A percentile compares a stretch with the other conserved stretches of the same genome.
Conservation (phyloP, 2,888 invertebrate species). For the Lucinisca nassula region DNA sequence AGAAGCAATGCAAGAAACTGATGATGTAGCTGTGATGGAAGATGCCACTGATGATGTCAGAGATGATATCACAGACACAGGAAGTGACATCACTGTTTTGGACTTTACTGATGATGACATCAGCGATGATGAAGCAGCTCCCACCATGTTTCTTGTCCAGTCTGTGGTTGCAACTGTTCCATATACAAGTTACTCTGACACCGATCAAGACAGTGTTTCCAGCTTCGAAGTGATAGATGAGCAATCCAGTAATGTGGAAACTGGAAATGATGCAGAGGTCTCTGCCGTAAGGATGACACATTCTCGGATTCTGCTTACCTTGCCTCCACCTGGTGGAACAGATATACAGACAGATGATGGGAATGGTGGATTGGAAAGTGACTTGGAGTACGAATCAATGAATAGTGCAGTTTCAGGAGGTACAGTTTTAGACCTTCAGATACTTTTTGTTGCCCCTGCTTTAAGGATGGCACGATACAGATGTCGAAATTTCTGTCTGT, state of each 20-base stretch:
- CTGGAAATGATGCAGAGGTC: neutral
- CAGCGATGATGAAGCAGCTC: slow-evolving; percentile 41
- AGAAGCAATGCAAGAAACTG: neutral
- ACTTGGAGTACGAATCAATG: slow-evolving; percentile 54
- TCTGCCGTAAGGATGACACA: neutral
- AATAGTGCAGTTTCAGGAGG: slow-evolving; percentile 36
- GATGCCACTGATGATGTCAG: neutral
- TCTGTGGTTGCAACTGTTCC: neutral
- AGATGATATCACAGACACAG: slow-evolving; percentile 36
- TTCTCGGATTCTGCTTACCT: neutral
- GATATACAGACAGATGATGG: slow-evolving; percentile 11
- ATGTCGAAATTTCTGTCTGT: too few species aligned
- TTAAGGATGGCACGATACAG: too few species aligned
- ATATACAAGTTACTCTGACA: neutral
- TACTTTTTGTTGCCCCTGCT: too few species aligned
- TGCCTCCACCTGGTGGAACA: neutral
- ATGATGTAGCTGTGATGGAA: neutral
- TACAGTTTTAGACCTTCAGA: too few species aligned
- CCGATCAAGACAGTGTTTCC: slow-evolving; percentile 17
- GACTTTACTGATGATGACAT: slow-evolving; percentile 51
- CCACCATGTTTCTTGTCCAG: slow-evolving; percentile 17
- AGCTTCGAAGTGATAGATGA: slow-evolving; percentile 1
- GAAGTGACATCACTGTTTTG: slow-evolving; percentile 68
- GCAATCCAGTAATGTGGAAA: slow-evolving; percentile 2
- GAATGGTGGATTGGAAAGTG: slow-evolving; percentile 38